Conservation (phyloP, 2,113 vertebrate species). For the Gymnorhina tibicen region DNA sequence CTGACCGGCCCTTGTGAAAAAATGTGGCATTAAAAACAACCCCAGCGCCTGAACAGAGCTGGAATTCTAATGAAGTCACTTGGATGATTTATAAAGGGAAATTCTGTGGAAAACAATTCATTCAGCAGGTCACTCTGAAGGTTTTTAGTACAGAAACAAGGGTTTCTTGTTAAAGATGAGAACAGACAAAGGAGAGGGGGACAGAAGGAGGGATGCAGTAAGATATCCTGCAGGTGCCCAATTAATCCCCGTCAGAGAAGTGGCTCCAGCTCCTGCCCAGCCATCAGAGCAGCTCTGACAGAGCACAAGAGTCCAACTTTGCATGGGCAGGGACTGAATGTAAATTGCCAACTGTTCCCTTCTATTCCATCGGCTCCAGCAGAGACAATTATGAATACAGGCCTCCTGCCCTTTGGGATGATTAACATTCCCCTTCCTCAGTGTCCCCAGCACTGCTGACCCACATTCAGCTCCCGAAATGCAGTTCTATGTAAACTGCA, state of each 20-base stretch:
- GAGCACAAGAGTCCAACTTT: background rate
- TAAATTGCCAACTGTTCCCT: slow-evolving; percentile 32
- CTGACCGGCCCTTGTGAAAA: background rate
- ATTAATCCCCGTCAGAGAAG: background rate
- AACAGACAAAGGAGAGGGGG: slow-evolving; percentile 2
- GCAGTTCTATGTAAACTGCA: background rate
- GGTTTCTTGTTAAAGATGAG: background rate
- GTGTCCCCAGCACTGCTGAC: slow-evolving; percentile 19
- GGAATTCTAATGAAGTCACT: background rate
- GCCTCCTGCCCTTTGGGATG: slow-evolving; percentile 6
- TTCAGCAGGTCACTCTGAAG: background rate
- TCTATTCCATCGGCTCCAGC: background rate
- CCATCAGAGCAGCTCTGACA: background rate
- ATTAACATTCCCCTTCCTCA: background rate
- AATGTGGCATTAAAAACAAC: background rate
- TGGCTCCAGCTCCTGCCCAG: background rate
- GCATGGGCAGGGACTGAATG: slow-evolving; percentile 20
- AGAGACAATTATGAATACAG: background rate
- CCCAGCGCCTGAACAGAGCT: background rate
- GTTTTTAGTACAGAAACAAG: background rate
- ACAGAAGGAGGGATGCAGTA: background rate
- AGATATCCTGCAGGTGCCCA: slow-evolving; percentile 35
- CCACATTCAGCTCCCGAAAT: background rate
- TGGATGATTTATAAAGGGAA: background rate
- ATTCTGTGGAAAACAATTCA: background rate